Evolutionary conservation across 2,113 vertebrate species (phyloP).

Genomic region (Callipepla californica): DNA sequence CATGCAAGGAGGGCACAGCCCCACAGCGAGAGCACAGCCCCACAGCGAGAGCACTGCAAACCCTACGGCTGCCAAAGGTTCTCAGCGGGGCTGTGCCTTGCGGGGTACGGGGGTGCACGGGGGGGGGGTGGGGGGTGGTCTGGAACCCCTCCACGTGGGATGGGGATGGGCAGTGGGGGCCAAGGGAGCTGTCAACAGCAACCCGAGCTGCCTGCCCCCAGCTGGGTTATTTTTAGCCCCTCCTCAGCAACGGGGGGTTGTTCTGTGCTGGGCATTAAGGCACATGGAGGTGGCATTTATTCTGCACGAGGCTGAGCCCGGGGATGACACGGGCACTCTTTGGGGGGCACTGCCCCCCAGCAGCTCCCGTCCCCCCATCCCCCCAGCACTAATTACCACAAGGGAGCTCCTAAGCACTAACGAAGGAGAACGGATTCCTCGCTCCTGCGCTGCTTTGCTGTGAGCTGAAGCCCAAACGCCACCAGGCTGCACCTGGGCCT

Average conservation of each 20-base stretch:
- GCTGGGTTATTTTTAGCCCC: background rate
- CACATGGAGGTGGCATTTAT: too few species aligned
- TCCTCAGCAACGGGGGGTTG: too few species aligned
- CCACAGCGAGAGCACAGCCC: background rate
- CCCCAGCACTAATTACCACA: fast-evolving
- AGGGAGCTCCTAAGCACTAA: background rate
- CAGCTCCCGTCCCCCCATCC: fast-evolving
- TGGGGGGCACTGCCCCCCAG: background rate
- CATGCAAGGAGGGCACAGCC: background rate
- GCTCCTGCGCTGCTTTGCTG: background rate
- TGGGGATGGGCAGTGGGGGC: background rate
- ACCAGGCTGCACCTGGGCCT: background rate
- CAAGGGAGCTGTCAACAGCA: background rate
- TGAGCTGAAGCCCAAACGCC: background rate
- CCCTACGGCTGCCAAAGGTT: fast-evolving
- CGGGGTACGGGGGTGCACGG: fast-evolving
- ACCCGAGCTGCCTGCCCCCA: background rate
- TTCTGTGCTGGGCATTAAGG: too few species aligned
- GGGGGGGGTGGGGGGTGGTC: fast-evolving
- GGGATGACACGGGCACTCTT: background rate
- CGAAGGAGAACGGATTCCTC: background rate
- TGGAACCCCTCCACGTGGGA: background rate
- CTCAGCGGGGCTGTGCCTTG: fast-evolving
- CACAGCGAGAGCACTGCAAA: fast-evolving
- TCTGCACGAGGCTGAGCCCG: too few species aligned